Conservation (phyloP, 2,888 invertebrate genomes). For the Odontocolon sp. region DNA sequence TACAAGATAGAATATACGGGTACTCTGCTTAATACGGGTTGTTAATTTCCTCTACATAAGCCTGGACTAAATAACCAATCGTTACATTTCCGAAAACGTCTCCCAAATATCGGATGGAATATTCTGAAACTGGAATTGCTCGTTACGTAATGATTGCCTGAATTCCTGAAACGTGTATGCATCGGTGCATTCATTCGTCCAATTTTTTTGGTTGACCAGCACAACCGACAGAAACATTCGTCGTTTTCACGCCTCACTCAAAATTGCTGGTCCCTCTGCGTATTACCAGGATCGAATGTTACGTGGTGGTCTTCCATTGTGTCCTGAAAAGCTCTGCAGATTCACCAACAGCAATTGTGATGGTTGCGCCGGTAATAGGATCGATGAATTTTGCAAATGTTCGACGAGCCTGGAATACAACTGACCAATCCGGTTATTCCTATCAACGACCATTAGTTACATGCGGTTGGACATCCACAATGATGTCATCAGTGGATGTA, state of each 20-base stretch:
- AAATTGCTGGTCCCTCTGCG: slow-evolving; percentile 10
- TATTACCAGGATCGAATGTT: not conserved
- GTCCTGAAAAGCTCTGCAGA: slow-evolving; percentile 1
- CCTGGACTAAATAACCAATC: not conserved
- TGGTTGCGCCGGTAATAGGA: not conserved
- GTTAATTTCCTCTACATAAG: slow-evolving; percentile 1
- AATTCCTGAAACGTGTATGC: not conserved
- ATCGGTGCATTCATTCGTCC: slow-evolving; percentile 3
- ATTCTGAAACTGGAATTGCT: not conserved
- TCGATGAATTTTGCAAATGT: slow-evolving; percentile 14
- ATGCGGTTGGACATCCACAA: not conserved
- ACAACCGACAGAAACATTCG: not conserved
- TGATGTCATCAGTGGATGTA: not conserved
- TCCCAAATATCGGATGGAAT: not conserved
- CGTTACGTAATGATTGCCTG: slow-evolving; percentile 25
- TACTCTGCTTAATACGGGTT: not conserved
- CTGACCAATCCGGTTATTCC: not conserved
- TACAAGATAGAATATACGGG: not conserved
- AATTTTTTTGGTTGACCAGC: not conserved
- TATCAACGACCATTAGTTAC: not conserved
- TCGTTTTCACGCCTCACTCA: slow-evolving; percentile 21
- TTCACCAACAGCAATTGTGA: too few relatives aligned
- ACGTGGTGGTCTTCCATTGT: slow-evolving; percentile 29
- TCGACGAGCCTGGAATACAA: slow-evolving; percentile 7
- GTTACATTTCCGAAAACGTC: not conserved